Percentiles rank a stretch among this genome's conserved stretches.
Evolutionary conservation across 1,140 invertebrate species (phyloP).

Genomic region (Drosophila neocordata): DNA sequence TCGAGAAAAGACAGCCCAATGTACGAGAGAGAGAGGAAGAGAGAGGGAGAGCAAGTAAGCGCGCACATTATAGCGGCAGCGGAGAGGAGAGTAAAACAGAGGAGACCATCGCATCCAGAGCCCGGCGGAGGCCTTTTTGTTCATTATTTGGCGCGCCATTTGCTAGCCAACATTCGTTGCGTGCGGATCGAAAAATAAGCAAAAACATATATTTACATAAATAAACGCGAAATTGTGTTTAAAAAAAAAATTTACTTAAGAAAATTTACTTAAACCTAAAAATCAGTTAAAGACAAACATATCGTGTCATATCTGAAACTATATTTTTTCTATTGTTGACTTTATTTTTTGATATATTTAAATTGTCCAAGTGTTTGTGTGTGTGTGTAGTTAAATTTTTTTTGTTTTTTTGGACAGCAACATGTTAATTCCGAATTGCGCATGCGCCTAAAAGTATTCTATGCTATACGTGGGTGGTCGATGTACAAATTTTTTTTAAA

Average conservation of each 20-base stretch:
- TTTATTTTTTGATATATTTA: constrained; percentile 5
- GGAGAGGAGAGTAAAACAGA: constrained; percentile 11
- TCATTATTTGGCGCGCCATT: constrained; percentile 73
- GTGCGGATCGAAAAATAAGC: constrained; percentile 60
- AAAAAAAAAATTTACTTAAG: not conserved
- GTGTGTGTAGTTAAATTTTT: not conserved
- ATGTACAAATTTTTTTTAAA: constrained; percentile 39
- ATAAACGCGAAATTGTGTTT: constrained; percentile 19
- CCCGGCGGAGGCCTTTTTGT: constrained; percentile 61
- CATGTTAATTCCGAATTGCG: constrained; percentile 63
- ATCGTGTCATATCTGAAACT: not conserved
- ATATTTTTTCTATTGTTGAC: not conserved
- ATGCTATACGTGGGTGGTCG: constrained; percentile 69
- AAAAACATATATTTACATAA: constrained; percentile 34
- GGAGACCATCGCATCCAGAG: constrained; percentile 50
- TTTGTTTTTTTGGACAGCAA: constrained; percentile 55
- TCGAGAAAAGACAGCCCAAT: not conserved
- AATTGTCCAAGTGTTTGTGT: not conserved
- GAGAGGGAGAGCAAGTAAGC: constrained; percentile 17
- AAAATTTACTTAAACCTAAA: constrained; percentile 32
- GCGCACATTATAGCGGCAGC: not conserved
- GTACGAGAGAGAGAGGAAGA: constrained; percentile 17
- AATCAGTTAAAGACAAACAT: constrained; percentile 16
- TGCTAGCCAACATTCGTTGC: constrained; percentile 66
- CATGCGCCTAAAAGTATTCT: constrained; percentile 69